Evolutionary conservation across 2,888 invertebrate genomes (phyloP).

Genomic region (Pseudococcus jackbeardsleyi): DNA sequence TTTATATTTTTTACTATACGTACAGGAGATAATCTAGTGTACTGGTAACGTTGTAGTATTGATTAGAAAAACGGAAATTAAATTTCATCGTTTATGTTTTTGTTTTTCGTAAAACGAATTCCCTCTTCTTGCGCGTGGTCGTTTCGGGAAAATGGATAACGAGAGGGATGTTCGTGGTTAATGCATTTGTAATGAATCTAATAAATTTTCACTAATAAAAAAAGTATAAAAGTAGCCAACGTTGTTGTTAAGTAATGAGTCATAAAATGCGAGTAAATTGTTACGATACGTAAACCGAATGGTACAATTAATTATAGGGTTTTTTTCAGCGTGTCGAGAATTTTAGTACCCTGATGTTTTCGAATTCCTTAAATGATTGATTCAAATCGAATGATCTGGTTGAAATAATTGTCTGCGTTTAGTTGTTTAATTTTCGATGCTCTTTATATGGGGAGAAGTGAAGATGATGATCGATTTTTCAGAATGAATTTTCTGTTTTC

Average conservation of each 20-base stretch:
- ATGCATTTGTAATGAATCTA: slow-evolving; percentile 38
- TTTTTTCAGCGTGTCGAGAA: not conserved
- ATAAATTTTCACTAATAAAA: slow-evolving; percentile 37
- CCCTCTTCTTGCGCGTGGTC: slow-evolving; percentile 30
- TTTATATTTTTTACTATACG: not conserved
- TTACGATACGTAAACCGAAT: slow-evolving; percentile 2
- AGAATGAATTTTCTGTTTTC: too few species aligned
- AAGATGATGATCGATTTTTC: too few species aligned
- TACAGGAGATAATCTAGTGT: not conserved
- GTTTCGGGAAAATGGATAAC: not conserved
- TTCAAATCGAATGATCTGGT: not conserved
- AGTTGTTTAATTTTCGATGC: too few species aligned
- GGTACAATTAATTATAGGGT: not conserved
- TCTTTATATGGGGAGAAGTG: too few species aligned
- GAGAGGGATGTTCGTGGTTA: not conserved
- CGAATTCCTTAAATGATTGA: not conserved
- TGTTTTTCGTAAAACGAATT: slow-evolving; percentile 37
- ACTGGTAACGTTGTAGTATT: not conserved
- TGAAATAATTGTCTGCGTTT: too few species aligned
- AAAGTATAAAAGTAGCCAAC: slow-evolving; percentile 20
- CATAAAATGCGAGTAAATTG: not conserved
- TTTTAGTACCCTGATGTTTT: not conserved
- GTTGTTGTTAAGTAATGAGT: slow-evolving; percentile 6
- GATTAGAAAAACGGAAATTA: slow-evolving; percentile 54
- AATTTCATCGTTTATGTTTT: slow-evolving; percentile 48